These are phyloP conservation scores for Tiphia femorata DNA, from an alignment of 2,888 invertebrate species.

Conservation along the genomic window DNA sequence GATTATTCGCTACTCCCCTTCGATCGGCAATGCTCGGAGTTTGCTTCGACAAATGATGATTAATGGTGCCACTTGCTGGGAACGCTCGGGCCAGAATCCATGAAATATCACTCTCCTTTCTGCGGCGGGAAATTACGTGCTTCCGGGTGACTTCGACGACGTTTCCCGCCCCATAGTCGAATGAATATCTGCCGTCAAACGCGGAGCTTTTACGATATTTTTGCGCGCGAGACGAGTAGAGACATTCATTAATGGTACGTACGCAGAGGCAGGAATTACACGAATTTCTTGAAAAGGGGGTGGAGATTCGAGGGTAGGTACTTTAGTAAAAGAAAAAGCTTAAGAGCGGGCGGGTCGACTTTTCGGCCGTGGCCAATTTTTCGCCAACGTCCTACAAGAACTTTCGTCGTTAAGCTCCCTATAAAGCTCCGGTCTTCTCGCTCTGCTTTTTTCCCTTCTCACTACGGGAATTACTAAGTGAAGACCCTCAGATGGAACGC, in stretches of 20 bases:
- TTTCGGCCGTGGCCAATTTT: constrained; percentile 3
- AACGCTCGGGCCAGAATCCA: constrained; percentile 26
- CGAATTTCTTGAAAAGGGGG: no score
- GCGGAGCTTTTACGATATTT: no score
- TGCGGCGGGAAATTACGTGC: background rate
- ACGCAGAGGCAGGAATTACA: no score
- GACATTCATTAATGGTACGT: no score
- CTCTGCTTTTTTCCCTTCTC: constrained; percentile 6
- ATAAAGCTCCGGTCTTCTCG: constrained; percentile 11
- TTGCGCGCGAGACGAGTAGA: no score
- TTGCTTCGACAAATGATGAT: constrained; percentile 54
- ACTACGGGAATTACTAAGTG: constrained; percentile 1
- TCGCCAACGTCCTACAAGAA: constrained; percentile 19
- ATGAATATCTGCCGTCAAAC: no score
- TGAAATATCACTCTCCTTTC: constrained; percentile 28
- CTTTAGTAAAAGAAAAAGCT: no score
- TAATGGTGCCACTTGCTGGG: constrained; percentile 40
- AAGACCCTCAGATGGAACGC: constrained; percentile 20
- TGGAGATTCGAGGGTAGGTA: no score
- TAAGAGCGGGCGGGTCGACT: no score
- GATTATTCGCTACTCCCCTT: constrained; percentile 48
- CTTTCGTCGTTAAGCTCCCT: constrained; percentile 34
- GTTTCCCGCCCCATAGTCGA: no score
- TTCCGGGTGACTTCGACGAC: background rate
- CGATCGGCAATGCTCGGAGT: constrained; percentile 24